These are phyloP conservation scores for Daubentonia madagascariensis DNA, from an alignment of 2,113 vertebrate genomes.

Conservation along the genomic window DNA sequence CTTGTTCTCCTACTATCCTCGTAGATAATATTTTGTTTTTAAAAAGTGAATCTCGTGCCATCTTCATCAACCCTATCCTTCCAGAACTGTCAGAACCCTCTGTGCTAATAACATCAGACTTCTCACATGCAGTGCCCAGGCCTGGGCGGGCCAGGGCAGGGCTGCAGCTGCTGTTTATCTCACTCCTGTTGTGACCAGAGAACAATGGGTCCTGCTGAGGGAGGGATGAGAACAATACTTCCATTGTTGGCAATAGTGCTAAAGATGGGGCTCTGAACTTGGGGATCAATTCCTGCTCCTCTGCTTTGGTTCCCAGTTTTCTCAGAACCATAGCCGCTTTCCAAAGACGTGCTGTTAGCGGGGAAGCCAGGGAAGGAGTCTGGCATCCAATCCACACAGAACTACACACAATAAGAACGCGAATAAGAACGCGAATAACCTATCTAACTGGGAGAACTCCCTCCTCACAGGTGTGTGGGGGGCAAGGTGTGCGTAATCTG, in stretches of 20 bases:
- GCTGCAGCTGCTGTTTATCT: slow-evolving; percentile 69
- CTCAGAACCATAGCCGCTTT: not conserved
- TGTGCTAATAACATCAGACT: not conserved
- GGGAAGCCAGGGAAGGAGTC: not conserved
- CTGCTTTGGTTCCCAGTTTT: not conserved
- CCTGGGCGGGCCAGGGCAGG: slow-evolving; percentile 16
- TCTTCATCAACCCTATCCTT: not conserved
- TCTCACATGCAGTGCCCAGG: not conserved
- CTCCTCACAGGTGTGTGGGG: not conserved
- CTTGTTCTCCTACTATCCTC: not conserved
- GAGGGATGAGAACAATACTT: slow-evolving; percentile 32
- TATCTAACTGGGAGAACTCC: not conserved
- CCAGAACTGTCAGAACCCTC: not conserved
- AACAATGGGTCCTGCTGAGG: slow-evolving; percentile 64
- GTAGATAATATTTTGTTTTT: not conserved
- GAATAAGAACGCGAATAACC: not conserved
- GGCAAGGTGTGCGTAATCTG: not conserved
- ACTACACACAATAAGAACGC: not conserved
- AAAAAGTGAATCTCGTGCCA: not conserved
- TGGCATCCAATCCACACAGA: not conserved
- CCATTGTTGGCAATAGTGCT: not conserved
- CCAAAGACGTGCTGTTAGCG: not conserved
- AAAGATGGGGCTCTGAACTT: slow-evolving; percentile 32
- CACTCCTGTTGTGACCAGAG: slow-evolving; percentile 61
- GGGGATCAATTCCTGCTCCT: not conserved